Conservation (phyloP, 2,888 invertebrate species). For the Escarpia spicata region DNA sequence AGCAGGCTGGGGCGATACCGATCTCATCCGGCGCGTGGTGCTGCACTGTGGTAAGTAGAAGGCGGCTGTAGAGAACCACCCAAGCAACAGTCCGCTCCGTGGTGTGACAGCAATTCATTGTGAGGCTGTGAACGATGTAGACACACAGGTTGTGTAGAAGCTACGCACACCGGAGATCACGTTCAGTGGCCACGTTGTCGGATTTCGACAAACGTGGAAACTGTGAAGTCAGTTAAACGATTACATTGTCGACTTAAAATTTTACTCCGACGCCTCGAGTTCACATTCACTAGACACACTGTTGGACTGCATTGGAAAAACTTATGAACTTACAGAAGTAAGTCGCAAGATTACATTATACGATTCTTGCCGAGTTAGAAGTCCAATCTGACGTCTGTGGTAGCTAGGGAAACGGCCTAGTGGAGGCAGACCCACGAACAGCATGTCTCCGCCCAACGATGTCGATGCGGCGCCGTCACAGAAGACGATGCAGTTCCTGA, state of each 20-base stretch:
- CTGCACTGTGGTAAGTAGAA: background rate
- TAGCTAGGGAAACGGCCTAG: background rate
- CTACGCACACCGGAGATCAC: background rate
- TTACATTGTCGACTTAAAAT: too few species aligned
- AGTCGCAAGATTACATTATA: background rate
- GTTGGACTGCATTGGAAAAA: background rate
- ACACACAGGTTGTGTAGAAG: background rate
- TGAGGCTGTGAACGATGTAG: background rate
- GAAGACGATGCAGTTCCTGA: constrained; percentile 16
- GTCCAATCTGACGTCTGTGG: background rate
- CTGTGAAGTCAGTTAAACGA: too few species aligned
- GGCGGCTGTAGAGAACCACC: background rate
- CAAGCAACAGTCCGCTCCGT: background rate
- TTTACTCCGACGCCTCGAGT: background rate
- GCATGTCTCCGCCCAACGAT: background rate
- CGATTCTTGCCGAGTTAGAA: background rate
- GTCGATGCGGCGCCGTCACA: background rate
- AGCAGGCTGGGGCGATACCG: background rate
- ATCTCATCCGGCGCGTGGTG: background rate
- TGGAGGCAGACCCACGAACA: background rate
- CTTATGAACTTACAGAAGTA: background rate
- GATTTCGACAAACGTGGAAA: background rate
- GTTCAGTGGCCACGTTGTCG: constrained; percentile 8
- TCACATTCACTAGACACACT: background rate
- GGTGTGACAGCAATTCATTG: background rate